Percentiles rank a stretch among this genome's conserved stretches.
Conservation (phyloP, 1,140 invertebrate species). For the Philopotamus ludificatus region DNA sequence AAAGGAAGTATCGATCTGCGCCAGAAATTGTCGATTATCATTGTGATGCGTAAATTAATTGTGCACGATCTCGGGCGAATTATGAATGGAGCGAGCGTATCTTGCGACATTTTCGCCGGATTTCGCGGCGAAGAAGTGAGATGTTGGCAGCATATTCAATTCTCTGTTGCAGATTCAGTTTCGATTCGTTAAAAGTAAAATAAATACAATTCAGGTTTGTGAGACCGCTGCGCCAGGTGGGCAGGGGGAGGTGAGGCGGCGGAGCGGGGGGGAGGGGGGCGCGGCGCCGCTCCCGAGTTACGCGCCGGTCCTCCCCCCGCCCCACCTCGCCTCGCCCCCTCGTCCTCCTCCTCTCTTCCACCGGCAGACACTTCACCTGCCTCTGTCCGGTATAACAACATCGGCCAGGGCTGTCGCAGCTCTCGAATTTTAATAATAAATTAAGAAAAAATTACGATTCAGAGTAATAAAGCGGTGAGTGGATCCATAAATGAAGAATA, state of each 20-base stretch:
- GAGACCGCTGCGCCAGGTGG: background rate
- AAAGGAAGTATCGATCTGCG: no score
- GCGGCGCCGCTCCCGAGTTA: conserved; percentile 38
- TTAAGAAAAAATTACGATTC: no score
- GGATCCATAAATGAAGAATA: no score
- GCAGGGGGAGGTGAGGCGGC: conserved; percentile 16
- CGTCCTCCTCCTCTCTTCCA: conserved; percentile 36
- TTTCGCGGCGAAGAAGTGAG: background rate
- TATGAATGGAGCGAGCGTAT: no score
- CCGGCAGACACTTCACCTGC: conserved; percentile 43
- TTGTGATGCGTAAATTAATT: no score
- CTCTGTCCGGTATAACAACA: conserved; percentile 44
- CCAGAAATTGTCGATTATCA: no score
- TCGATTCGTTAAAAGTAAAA: background rate
- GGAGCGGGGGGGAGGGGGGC: conserved; percentile 28
- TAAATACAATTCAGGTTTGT: conserved; percentile 16
- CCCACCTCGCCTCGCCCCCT: conserved; percentile 43
- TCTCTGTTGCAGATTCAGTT: background rate
- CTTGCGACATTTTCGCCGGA: no score
- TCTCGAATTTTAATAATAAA: no score
- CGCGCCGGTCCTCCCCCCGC: conserved; percentile 33
- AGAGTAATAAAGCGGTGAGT: no score
- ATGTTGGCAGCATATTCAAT: background rate
- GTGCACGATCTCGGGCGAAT: no score
- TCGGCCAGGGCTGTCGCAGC: conserved; percentile 10